phyloP scores from a whole-genome alignment of 2,113 vertebrate species.

The Paramormyrops kingsleyae region DNA sequence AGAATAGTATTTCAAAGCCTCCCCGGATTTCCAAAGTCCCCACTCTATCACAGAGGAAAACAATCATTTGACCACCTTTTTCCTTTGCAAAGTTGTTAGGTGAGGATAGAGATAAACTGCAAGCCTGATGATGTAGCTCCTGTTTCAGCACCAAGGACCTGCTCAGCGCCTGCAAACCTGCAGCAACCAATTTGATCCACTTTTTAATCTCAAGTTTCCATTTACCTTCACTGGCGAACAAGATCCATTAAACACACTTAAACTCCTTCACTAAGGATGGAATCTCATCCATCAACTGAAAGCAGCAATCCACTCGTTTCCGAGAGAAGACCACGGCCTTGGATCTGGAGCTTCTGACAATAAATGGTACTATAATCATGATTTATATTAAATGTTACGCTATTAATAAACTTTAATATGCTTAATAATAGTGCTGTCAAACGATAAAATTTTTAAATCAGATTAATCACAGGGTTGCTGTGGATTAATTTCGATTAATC shows the following conservation, averaged over 20 bases:
- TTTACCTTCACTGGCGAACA: neutral
- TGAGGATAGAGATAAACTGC: neutral
- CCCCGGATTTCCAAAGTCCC: neutral
- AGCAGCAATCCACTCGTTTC: neutral
- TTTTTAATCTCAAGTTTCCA: neutral
- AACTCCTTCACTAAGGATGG: neutral
- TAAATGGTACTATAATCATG: neutral
- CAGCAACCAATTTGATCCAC: neutral
- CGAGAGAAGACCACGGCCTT: neutral
- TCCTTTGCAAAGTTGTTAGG: neutral
- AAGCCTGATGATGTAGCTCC: neutral
- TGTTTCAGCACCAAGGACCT: neutral
- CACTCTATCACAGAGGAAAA: neutral
- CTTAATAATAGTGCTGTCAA: neutral
- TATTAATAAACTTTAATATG: neutral
- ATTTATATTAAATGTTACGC: neutral
- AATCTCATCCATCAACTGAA: neutral
- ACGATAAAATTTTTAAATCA: no score
- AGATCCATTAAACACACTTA: neutral
- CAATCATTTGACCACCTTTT: neutral
- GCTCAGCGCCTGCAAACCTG: neutral
- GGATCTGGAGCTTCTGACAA: neutral
- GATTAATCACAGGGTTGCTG: no score
- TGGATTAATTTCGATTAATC: no score
- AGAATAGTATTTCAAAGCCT: neutral